Percentiles rank a stretch among this genome's conserved stretches.
Conservation (phyloP, 2,888 invertebrate species). For the Cloeon dipterum region DNA sequence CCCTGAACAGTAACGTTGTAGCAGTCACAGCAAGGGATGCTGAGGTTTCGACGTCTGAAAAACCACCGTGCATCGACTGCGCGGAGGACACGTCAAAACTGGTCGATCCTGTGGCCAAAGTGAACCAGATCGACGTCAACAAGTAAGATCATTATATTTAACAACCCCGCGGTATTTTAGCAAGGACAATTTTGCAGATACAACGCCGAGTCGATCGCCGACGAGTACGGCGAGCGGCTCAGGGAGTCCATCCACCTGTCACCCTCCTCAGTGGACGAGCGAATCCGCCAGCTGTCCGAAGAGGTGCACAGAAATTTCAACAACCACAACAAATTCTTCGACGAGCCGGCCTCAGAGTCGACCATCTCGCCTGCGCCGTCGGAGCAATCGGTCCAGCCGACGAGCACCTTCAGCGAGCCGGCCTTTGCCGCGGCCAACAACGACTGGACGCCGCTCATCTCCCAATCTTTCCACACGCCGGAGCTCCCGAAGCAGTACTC, state of each 20-base stretch:
- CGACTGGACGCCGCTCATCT: background rate
- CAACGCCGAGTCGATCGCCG: background rate
- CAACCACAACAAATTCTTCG: no score
- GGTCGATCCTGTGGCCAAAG: no score
- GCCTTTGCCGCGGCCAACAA: background rate
- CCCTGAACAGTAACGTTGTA: conserved; percentile 1
- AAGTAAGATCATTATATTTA: no score
- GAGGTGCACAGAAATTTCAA: no score
- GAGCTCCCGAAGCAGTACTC: background rate
- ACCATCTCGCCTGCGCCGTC: no score
- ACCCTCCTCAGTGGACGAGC: background rate
- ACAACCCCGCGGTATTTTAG: no score
- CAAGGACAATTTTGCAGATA: no score
- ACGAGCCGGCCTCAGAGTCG: no score
- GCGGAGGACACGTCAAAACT: no score
- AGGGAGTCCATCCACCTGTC: background rate
- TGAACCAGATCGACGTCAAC: no score
- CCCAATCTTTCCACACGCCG: background rate
- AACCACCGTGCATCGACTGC: background rate
- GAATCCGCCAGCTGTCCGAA: background rate
- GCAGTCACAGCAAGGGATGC: background rate
- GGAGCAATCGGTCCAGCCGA: no score
- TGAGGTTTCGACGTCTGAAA: background rate
- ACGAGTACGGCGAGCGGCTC: background rate
- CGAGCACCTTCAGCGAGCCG: background rate